phyloP scores from a whole-genome alignment of 2,888 invertebrate species.

The Microctonus brassicae region DNA sequence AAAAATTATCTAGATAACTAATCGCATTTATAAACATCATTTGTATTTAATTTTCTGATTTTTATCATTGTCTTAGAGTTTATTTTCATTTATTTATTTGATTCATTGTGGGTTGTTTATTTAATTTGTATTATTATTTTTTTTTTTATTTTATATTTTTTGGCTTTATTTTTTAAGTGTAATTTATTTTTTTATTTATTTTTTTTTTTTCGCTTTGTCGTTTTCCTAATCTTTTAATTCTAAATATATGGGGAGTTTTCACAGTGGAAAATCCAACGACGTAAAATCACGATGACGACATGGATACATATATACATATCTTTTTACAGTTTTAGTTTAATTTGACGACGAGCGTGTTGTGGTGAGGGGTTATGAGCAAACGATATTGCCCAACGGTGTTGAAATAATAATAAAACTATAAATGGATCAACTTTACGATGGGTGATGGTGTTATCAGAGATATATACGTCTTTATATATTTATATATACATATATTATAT shows the following conservation, averaged over 20 bases:
- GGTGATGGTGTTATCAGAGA: constrained; percentile 39
- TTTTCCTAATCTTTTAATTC: neutral
- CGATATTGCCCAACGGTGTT: constrained; percentile 63
- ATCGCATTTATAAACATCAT: constrained; percentile 35
- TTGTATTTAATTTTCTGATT: constrained; percentile 19
- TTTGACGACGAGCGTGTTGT: constrained; percentile 58
- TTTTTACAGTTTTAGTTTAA: constrained; percentile 63
- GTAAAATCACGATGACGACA: neutral
- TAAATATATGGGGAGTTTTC: neutral
- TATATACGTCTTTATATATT: too few species aligned
- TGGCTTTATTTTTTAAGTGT: neutral
- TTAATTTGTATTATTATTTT: neutral
- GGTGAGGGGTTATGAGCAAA: constrained; percentile 40
- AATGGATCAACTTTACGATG: constrained; percentile 68
- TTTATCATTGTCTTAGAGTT: neutral
- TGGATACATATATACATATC: constrained; percentile 4
- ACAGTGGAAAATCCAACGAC: neutral
- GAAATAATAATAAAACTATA: constrained; percentile 69
- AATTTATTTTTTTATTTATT: neutral
- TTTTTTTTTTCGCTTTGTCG: neutral
- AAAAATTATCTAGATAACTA: constrained; percentile 34
- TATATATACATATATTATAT: too few species aligned
- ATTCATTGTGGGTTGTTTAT: neutral
- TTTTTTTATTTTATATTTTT: neutral
- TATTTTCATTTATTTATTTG: neutral